phyloP scores from a whole-genome alignment of 2,797 vertebrate genomes.

The Siniperca undulata region DNA sequence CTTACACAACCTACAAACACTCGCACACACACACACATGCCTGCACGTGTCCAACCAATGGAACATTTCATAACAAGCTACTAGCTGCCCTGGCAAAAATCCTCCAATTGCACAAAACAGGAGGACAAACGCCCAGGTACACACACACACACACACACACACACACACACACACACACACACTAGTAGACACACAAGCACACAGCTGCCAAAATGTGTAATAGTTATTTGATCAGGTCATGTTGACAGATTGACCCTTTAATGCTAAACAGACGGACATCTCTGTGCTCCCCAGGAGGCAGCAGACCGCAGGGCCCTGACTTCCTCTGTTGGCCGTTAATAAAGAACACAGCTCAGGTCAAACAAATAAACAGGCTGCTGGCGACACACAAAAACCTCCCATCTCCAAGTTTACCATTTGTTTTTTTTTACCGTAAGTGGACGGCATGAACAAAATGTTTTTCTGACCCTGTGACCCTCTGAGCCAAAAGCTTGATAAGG shows the following conservation, averaged over 20 bases:
- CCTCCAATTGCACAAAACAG: constrained; percentile 49
- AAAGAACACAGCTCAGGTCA: constrained; percentile 61
- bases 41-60: constrained; percentile 30
- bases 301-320: constrained; percentile 51
- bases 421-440: constrained; percentile 51
- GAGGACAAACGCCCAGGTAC: constrained; percentile 46
- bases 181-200: neutral
- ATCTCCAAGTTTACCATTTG: constrained; percentile 36
- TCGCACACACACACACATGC: neutral
- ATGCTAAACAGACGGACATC: constrained; percentile 73
- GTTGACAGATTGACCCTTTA: constrained; percentile 79
- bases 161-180: constrained; percentile 14
- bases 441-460: constrained; percentile 55
- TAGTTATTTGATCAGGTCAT: constrained; percentile 80
- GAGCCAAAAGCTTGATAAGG: constrained; percentile 42
- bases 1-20: constrained; percentile 34
- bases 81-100: constrained; percentile 50
- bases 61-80: constrained; percentile 65
- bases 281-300: constrained; percentile 50
- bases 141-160: constrained; percentile 23
- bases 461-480: constrained; percentile 56
- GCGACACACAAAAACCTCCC: constrained; percentile 24
- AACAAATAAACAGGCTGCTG: constrained; percentile 67
- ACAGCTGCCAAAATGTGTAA: constrained; percentile 73
- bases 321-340: constrained; percentile 53